phyloP scores from a whole-genome alignment of 1,140 invertebrate species.

The Euura lappo region DNA sequence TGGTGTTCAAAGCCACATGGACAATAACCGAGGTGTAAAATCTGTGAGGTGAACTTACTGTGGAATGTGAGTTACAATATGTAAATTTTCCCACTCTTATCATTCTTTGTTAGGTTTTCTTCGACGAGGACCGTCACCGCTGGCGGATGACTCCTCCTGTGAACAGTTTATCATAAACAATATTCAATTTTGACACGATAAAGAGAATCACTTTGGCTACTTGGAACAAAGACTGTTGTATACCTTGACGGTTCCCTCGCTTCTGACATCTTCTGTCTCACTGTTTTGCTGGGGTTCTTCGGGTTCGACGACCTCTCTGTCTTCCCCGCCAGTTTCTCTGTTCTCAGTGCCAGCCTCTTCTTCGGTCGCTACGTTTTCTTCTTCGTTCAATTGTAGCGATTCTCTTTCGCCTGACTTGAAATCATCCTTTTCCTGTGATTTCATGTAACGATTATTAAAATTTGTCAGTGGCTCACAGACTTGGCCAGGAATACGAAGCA shows the following conservation, averaged over 20 bases:
- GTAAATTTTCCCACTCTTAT: neutral
- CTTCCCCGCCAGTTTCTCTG: conserved; percentile 58
- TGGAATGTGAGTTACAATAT: neutral
- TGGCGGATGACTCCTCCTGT: conserved; percentile 25
- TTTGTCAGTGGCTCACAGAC: no score
- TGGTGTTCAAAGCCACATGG: neutral
- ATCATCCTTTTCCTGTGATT: conserved; percentile 66
- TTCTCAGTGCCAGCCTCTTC: conserved; percentile 46
- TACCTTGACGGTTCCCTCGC: no score
- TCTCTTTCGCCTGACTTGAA: conserved; percentile 47
- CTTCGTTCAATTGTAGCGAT: conserved; percentile 31
- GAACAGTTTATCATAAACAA: neutral
- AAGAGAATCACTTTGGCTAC: no score
- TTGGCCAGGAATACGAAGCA: no score
- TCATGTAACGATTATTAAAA: conserved; percentile 27
- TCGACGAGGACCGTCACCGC: conserved; percentile 52
- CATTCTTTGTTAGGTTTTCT: conserved; percentile 42
- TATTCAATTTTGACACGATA: no score
- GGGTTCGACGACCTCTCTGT: conserved; percentile 52
- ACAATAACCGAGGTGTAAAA: neutral
- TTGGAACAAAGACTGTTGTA: no score
- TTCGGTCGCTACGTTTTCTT: conserved; percentile 28
- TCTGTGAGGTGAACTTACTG: neutral
- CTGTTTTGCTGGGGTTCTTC: conserved; percentile 54
- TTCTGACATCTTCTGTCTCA: conserved; percentile 46